Conservation (phyloP, 2,797 vertebrate genomes). For the Acanthurus lineatus region DNA sequence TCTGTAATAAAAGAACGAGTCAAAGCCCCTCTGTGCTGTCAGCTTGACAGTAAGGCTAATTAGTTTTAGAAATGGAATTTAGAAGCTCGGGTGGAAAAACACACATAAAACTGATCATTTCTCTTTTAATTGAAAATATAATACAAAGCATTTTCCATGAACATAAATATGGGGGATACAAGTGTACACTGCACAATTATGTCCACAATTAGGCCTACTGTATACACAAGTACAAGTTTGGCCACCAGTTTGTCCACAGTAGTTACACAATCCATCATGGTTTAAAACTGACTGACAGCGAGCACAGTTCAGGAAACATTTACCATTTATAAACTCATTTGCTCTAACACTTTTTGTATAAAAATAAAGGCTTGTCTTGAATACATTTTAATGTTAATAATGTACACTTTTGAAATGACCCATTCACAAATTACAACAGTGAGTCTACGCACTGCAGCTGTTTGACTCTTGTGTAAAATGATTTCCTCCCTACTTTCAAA, state of each 20-base stretch:
- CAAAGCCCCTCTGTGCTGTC: too few relatives aligned
- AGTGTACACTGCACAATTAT: slow-evolving; percentile 52
- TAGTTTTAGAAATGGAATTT: background rate
- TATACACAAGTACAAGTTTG: slow-evolving; percentile 48
- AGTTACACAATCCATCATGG: slow-evolving; percentile 47
- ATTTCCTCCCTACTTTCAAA: background rate
- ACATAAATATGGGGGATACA: slow-evolving; percentile 73
- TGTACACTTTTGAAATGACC: slow-evolving; percentile 46
- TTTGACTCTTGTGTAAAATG: background rate
- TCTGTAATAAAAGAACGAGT: too few relatives aligned
- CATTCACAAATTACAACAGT: slow-evolving; percentile 17
- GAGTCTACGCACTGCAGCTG: background rate
- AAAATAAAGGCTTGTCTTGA: slow-evolving; percentile 76
- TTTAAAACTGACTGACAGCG: slow-evolving; percentile 32
- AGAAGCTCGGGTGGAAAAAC: background rate
- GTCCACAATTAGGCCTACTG: slow-evolving; percentile 50
- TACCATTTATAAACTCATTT: slow-evolving; percentile 32
- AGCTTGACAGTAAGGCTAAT: too few relatives aligned
- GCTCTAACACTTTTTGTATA: slow-evolving; percentile 62
- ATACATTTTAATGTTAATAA: slow-evolving; percentile 55
- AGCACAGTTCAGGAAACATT: slow-evolving; percentile 30
- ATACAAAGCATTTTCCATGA: slow-evolving; percentile 78
- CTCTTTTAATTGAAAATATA: slow-evolving; percentile 82
- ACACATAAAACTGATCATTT: slow-evolving; percentile 30
- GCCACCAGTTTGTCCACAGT: slow-evolving; percentile 33